Evolutionary conservation across 2,888 invertebrate genomes (phyloP), one percentile per base, ranked within the genome.

Genomic region (Hirudinaria manillensis): DNA sequence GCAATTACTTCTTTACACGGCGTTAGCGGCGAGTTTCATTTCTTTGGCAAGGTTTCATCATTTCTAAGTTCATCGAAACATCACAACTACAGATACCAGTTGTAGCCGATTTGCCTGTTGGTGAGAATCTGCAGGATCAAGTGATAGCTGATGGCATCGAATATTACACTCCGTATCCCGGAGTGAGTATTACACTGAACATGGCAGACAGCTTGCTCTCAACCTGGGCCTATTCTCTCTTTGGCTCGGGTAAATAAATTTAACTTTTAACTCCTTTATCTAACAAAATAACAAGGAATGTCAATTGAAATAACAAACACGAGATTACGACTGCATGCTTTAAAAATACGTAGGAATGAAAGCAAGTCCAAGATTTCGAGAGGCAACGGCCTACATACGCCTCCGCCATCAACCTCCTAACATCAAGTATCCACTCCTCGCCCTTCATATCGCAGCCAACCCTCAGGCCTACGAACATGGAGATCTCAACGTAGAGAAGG

Each of bases 101-200:
- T 3, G 79, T 82, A 7, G 80, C 80, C 6, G 81, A 83, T 75
- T 78, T 84, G 16, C 83, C 83, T 6, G 84, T 84, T 10, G 84
- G 84, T 13, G 80, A 81, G n/a, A 82, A 83, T 75, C 79, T 83
- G 1, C 83, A 83, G 74, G 84, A 84, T 70, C 83, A 83, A 65
- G 77, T 83, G 45, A 75, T 80, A 45, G 80, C 81, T 13, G 79
- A 80, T 53, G 81, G 81, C 1, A 79, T 81, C n/a, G 80, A 81
- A 71, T 80, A 80, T 70, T 79, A 78, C 56, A 80, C 81, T 4
- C 76, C 76, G 4, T 77, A 78, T 76, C 24, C 72, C 21, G 72
- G 75, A n/a, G 75, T 80, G 38, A 77, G 80, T 29, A 79, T 83
- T 16, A 82, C 81, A 10, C 77, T 79, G 34, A 80, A 80, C 21